Evolutionary conservation across 2,888 invertebrate genomes (phyloP).

Genomic region (Oeneis ivallda): DNA sequence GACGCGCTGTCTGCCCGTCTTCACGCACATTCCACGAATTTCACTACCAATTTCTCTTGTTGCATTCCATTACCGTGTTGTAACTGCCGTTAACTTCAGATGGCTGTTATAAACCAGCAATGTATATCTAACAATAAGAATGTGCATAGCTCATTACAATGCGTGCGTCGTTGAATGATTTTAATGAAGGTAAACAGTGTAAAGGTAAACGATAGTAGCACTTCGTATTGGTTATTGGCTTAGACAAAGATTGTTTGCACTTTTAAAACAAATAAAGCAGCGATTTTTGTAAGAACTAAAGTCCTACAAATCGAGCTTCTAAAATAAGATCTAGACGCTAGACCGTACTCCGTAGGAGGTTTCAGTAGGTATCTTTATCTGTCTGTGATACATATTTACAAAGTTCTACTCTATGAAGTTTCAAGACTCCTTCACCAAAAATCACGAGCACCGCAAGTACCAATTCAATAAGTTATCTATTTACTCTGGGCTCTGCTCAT

Average conservation of each 20-base stretch:
- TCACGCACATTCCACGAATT: constrained; percentile 37
- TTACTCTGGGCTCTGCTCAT: too few species aligned
- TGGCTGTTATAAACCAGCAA: constrained; percentile 26
- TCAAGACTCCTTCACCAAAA: too few species aligned
- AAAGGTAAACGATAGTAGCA: constrained; percentile 30
- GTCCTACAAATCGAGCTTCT: too few species aligned
- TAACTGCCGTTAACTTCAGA: background rate
- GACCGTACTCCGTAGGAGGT: too few species aligned
- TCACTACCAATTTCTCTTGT: constrained; percentile 28
- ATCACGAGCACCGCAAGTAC: too few species aligned
- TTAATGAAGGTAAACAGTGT: constrained; percentile 48
- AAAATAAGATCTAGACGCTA: too few species aligned
- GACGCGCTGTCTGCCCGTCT: constrained; percentile 58
- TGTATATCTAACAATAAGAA: constrained; percentile 41
- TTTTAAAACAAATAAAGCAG: constrained; percentile 35
- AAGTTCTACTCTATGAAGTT: too few species aligned
- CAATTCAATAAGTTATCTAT: too few species aligned
- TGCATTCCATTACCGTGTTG: constrained; percentile 40
- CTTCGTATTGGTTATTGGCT: constrained; percentile 23
- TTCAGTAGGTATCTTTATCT: too few species aligned
- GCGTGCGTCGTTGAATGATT: constrained; percentile 44
- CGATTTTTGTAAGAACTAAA: constrained; percentile 2
- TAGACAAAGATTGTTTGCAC: constrained; percentile 41
- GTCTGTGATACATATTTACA: too few species aligned
- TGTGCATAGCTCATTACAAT: constrained; percentile 36